These are phyloP conservation scores for Manacus vitellinus DNA, from an alignment of 2,113 vertebrate species.

Conservation along the genomic window DNA sequence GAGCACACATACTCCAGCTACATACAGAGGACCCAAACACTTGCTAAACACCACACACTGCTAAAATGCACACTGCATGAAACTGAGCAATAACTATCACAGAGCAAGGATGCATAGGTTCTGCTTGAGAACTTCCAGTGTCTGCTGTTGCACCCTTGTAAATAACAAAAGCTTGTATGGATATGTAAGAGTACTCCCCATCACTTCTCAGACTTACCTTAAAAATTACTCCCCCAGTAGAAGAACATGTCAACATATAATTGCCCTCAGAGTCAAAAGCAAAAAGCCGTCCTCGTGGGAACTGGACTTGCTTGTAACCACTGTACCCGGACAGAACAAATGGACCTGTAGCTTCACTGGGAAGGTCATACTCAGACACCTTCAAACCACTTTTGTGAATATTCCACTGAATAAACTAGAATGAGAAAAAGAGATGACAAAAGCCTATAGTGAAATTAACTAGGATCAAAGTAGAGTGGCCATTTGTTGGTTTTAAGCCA, in stretches of 20 bases:
- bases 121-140: not conserved
- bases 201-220: constrained; percentile 74
- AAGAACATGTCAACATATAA: constrained; percentile 92
- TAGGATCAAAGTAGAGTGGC: not conserved
- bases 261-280: constrained; percentile 96
- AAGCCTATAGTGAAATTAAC: not conserved
- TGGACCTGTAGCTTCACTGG: constrained; percentile 90
- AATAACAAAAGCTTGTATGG: not conserved
- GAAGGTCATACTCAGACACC: constrained; percentile 85
- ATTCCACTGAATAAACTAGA: constrained; percentile 97
- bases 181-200: not conserved
- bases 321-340: constrained; percentile 95
- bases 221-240: constrained; percentile 87
- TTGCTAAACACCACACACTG: not conserved
- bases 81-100: not conserved
- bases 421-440: not conserved
- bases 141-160: not conserved
- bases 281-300: constrained; percentile 90
- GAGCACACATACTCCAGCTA: not conserved
- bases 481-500: not conserved
- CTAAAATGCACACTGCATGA: not conserved
- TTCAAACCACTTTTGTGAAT: constrained; percentile 95
- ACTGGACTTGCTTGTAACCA: constrained; percentile 95
- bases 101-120: not conserved
- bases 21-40: not conserved